These are phyloP conservation scores for Myzus persicae DNA, from an alignment of 1,140 invertebrate genomes.

Conservation along the genomic window DNA sequence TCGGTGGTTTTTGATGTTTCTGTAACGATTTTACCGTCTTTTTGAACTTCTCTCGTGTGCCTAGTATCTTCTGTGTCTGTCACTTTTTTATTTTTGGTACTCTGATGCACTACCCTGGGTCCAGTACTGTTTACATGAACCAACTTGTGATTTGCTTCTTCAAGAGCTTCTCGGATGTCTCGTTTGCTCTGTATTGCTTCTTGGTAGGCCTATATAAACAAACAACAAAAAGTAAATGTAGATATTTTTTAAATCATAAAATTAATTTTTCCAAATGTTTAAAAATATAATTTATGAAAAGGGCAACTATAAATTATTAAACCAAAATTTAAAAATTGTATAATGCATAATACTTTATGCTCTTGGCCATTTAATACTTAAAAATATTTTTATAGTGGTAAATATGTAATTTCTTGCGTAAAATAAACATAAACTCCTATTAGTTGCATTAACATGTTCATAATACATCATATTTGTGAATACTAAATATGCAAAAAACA, in stretches of 20 bases:
- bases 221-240: conserved; percentile 11
- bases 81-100: conserved; percentile 77
- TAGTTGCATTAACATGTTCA: not conserved
- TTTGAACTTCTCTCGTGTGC: conserved; percentile 68
- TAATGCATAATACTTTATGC: not conserved
- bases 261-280: not conserved
- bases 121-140: conserved; percentile 66
- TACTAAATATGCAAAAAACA: no score
- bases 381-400: not conserved
- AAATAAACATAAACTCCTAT: not conserved
- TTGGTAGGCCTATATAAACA: conserved; percentile 73
- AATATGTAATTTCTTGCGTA: not conserved
- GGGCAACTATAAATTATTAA: not conserved
- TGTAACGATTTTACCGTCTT: conserved; percentile 84
- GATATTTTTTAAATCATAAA: not conserved
- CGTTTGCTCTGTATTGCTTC: conserved; percentile 73
- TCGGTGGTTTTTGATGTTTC: conserved; percentile 81
- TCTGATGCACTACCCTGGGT: conserved; percentile 75
- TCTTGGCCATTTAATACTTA: not conserved
- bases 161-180: conserved; percentile 74
- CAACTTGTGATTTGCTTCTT: conserved; percentile 61
- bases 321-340: not conserved
- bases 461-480: not conserved
- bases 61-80: conserved; percentile 84
- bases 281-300: not conserved